phyloP scores from a whole-genome alignment of 1,140 invertebrate species.

The Drosophila parvula region DNA sequence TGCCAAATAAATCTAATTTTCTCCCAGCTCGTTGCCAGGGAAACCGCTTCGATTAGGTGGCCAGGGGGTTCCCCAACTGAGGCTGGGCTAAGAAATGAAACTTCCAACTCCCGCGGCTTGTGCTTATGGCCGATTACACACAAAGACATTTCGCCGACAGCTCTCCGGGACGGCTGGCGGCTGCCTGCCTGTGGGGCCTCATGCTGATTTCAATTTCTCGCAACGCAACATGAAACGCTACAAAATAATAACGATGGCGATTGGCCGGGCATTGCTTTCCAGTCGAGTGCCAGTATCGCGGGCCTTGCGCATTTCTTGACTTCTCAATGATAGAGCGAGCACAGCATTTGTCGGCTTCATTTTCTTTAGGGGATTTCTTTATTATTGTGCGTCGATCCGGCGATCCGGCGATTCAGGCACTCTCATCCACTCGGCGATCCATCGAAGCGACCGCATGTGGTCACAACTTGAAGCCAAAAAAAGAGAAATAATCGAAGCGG shows the following conservation, averaged over 20 bases:
- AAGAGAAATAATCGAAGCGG: conserved; percentile 38
- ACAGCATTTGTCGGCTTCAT: conserved; percentile 57
- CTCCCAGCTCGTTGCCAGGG: conserved; percentile 25
- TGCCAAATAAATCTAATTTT: conserved; percentile 12
- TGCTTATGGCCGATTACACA: conserved; percentile 75
- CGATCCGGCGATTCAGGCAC: conserved; percentile 9
- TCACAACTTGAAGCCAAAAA: conserved; percentile 34
- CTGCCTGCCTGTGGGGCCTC: conserved; percentile 39
- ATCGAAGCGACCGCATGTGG: conserved; percentile 68
- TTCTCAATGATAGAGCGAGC: conserved; percentile 66
- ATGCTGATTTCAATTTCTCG: conserved; percentile 80
- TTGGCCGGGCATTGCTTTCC: conserved; percentile 50
- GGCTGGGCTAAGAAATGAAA: conserved; percentile 50
- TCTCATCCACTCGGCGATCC: conserved; percentile 18
- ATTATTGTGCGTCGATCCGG: conserved; percentile 60
- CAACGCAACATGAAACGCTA: conserved; percentile 76
- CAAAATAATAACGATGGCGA: conserved; percentile 79
- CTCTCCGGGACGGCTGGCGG: conserved; percentile 22
- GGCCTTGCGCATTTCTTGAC: conserved; percentile 74
- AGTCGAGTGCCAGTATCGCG: conserved; percentile 31
- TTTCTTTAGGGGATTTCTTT: conserved; percentile 62
- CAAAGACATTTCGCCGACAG: conserved; percentile 70
- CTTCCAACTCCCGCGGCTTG: conserved; percentile 53
- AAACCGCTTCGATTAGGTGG: conserved; percentile 43
- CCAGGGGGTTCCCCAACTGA: conserved; percentile 19